Base-by-base conservation (phyloP, 2,888 invertebrate genomes). In the Hecatera dysodea region DNA sequence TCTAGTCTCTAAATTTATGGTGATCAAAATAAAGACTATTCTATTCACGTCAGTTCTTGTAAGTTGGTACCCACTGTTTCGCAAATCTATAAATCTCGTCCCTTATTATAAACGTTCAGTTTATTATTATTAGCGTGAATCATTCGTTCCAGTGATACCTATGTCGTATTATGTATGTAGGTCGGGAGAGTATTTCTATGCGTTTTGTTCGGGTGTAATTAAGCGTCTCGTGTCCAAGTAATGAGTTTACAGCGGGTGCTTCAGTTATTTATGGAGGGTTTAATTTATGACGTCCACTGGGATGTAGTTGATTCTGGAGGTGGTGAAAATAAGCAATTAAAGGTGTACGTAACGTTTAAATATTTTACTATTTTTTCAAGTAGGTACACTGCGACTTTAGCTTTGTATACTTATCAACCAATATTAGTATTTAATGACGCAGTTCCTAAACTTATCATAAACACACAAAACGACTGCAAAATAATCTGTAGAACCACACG, bases 181-280 rank as follows among this genome's bases (percentile, higher is more conserved):
- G 83, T 83, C 83, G 65, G 63, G 39, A 67, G 60, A 50, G 66
- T 78, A 74, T 76, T 83, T 46, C 61, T 75, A 73, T 75, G 57
- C 52, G 57, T 80, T 82, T 79, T 77, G 55, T 83, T 67, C 67
- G 65, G 48, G 12, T 15, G 61, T 72, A 83, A 81, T 81, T 81
- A 82, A 68, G n/a, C 52, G 56, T n/a, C 60, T 57, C 7, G 6
- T 22, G 42, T 39, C 39, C 61, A 71, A 75, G 79, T 67, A 44
- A 57, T 55, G 60, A 78, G 71, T 7, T 52, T 29, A 22, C 36
- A 64, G 66, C 66, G 75, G 19, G 9, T 5, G 36, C 12, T 42
- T 39, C 11, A 1, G 63, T 42, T 48, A 72, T 72, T 65, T 56
- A 50, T 56, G 42, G 15, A 24, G 6, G 0, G 9, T 48, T 42